Percentiles rank a stretch among this genome's conserved stretches.
Conservation (phyloP, 2,113 vertebrate species). For the Psephotus haematonotus region DNA sequence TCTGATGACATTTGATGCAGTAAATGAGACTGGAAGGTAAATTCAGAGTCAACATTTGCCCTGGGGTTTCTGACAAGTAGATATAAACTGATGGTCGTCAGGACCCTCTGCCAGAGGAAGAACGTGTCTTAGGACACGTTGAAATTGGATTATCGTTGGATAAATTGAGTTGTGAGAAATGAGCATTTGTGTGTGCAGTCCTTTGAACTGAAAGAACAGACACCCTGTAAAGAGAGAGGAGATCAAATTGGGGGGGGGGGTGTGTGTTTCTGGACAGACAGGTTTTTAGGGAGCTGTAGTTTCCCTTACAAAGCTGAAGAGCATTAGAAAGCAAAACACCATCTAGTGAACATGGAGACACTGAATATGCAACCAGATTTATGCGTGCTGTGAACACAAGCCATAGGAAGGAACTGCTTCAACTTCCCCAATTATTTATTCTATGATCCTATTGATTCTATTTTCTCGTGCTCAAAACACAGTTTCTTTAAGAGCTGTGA, state of each 20-base stretch:
- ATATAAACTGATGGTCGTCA: slow-evolving; percentile 13
- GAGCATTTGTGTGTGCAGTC: not conserved
- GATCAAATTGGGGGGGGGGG: not conserved
- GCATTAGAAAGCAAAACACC: not conserved
- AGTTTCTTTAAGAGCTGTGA: not conserved
- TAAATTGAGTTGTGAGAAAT: slow-evolving; percentile 26
- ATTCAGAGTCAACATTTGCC: not conserved
- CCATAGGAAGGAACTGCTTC: not conserved
- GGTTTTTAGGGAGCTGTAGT: not conserved
- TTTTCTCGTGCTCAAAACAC: not conserved
- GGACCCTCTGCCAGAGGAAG: not conserved
- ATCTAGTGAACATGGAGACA: not conserved
- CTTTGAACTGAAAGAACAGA: slow-evolving; percentile 3
- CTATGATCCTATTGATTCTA: not conserved
- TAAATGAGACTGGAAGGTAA: slow-evolving; percentile 22
- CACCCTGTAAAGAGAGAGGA: not conserved
- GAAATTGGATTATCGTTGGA: slow-evolving; percentile 16
- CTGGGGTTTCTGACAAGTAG: not conserved
- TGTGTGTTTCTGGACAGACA: not conserved
- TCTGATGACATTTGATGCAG: not conserved
- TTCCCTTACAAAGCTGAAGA: not conserved
- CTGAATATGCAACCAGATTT: not conserved
- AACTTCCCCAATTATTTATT: not conserved
- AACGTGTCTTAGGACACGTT: not conserved
- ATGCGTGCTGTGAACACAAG: not conserved